Conservation (phyloP, 1,140 invertebrate genomes). For the Pinna nobilis region DNA sequence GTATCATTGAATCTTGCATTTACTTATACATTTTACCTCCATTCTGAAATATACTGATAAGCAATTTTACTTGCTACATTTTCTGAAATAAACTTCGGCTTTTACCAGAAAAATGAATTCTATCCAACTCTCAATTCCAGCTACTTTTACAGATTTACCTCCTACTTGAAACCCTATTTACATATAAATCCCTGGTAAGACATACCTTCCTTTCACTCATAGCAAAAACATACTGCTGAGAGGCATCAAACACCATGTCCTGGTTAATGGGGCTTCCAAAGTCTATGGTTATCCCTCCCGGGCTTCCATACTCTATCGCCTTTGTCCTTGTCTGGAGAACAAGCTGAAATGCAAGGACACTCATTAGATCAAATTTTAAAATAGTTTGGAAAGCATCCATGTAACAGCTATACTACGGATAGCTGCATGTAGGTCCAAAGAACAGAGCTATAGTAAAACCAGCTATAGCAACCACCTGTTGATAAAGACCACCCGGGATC, state of each 20-base stretch:
- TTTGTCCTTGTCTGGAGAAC: constrained; percentile 89
- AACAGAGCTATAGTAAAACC: neutral
- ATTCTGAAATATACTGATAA: no score
- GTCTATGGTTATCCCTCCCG: constrained; percentile 85
- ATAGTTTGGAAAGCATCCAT: neutral
- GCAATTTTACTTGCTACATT: no score
- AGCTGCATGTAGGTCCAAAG: neutral
- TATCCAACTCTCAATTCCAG: no score
- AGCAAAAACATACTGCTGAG: constrained; percentile 90
- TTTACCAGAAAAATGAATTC: no score
- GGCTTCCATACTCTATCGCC: constrained; percentile 94
- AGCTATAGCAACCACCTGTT: neutral
- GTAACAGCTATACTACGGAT: neutral
- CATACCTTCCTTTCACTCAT: constrained; percentile 91
- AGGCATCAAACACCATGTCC: constrained; percentile 92
- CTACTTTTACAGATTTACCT: no score
- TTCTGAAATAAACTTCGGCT: no score
- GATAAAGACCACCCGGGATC: no score
- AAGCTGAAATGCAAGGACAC: constrained; percentile 78
- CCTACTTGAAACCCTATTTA: no score
- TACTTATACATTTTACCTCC: no score
- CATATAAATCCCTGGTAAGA: neutral
- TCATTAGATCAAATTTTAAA: neutral
- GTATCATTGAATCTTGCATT: no score
- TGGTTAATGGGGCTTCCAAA: constrained; percentile 87